These are phyloP conservation scores for Noctua pronuba DNA, from an alignment of 2,888 invertebrate genomes.

Conservation along the genomic window DNA sequence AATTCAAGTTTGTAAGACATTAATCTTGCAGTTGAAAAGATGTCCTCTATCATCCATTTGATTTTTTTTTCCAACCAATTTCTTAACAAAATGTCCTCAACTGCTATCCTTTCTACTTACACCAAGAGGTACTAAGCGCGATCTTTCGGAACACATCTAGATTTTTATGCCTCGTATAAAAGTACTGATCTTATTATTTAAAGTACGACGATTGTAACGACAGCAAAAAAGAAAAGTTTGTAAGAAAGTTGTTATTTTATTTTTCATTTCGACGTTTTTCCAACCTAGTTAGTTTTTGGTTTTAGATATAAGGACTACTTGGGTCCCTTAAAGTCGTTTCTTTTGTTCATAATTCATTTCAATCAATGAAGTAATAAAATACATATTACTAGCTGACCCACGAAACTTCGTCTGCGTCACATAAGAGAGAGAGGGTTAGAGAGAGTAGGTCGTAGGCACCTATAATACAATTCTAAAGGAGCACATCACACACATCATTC, in stretches of 20 bases:
- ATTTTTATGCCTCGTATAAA: slow-evolving; percentile 67
- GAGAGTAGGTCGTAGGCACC: too few relatives aligned
- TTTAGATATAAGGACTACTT: background rate
- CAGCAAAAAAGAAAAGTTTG: slow-evolving; percentile 21
- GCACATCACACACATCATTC: too few relatives aligned
- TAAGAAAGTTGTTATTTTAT: background rate
- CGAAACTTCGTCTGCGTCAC: too few relatives aligned
- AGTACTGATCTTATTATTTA: slow-evolving; percentile 68
- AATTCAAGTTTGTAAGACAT: background rate
- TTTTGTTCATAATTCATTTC: background rate
- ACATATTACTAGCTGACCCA: too few relatives aligned
- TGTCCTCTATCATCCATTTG: background rate
- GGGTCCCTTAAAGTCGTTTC: background rate
- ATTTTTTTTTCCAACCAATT: slow-evolving; percentile 1
- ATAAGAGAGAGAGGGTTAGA: too few relatives aligned
- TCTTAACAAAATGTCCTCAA: slow-evolving; percentile 16
- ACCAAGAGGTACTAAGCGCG: slow-evolving; percentile 24
- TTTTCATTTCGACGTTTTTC: background rate
- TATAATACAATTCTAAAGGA: too few relatives aligned
- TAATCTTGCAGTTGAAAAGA: background rate
- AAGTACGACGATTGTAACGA: slow-evolving; percentile 53
- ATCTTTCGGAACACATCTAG: slow-evolving; percentile 62
- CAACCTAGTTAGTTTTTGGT: background rate
- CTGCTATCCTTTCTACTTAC: slow-evolving; percentile 12
- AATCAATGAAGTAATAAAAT: background rate